These are phyloP conservation scores for Saccopteryx leptura DNA, from an alignment of 2,113 vertebrate genomes.

Conservation along the genomic window DNA sequence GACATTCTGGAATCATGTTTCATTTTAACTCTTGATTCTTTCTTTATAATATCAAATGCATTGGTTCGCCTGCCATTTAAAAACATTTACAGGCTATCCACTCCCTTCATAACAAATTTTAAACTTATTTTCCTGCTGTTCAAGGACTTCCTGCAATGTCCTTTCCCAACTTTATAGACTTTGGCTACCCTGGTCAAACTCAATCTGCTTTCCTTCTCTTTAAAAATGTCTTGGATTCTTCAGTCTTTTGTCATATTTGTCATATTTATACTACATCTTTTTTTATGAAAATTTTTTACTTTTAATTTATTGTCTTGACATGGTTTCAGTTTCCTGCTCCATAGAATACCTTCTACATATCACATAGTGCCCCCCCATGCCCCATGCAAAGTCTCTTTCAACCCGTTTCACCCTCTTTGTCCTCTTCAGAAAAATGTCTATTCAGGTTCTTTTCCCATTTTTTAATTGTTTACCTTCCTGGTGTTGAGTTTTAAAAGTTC, in stretches of 20 bases:
- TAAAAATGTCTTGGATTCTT: background rate
- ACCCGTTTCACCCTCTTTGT: too few relatives aligned
- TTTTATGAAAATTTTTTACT: too few relatives aligned
- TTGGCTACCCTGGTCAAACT: background rate
- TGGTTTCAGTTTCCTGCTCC: too few relatives aligned
- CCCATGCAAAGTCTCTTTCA: too few relatives aligned
- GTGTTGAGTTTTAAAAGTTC: too few relatives aligned
- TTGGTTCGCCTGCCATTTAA: background rate
- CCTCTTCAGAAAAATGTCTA: too few relatives aligned
- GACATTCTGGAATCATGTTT: slow-evolving; percentile 1
- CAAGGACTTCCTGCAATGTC: background rate
- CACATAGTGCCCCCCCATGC: too few relatives aligned
- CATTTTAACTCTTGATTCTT: background rate
- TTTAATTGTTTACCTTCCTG: too few relatives aligned
- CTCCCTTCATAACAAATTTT: background rate
- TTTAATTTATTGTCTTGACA: too few relatives aligned
- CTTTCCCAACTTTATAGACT: background rate
- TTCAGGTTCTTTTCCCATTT: too few relatives aligned
- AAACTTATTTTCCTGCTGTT: background rate
- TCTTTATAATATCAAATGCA: background rate
- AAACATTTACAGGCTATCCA: background rate
- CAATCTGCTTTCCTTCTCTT: background rate
- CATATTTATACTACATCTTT: too few relatives aligned
- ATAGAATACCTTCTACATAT: too few relatives aligned
- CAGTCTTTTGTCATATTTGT: background rate